Base-by-base conservation (phyloP, 2,888 invertebrate species). In the Dasysyrphus albostriatus region DNA sequence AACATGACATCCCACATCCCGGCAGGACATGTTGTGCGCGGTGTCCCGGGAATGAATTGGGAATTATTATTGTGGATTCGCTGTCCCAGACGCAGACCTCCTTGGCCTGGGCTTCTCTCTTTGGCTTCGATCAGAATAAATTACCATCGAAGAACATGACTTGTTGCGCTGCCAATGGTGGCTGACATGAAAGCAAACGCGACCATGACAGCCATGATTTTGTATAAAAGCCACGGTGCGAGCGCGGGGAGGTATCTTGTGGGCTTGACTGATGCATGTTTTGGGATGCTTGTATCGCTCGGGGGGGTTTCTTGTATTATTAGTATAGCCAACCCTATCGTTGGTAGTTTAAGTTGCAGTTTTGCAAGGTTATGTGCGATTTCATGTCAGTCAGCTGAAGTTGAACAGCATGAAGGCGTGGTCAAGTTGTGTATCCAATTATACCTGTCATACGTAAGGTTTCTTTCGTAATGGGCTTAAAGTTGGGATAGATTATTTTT, bases 151-250 rank as follows among this genome's bases (percentile, higher is more conserved):
- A 72, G 75, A 72, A 83, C 87, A 87, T 79, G 82, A 83, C 87
- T 87, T 83, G 82, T 87, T 87, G 76, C 87, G 74, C 79, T 78
- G 72, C 87, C 87, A 87, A 75, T 87, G 70, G 83, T 87, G 78
- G 74, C 83, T 75, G 83, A 87, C 83, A 87, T 82, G 78, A 82
- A 85, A 73, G 74, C 85, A 70, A 87, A 82, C 82, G 78, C 82
- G 69, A 85, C 73, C 76, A 81, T 54, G 59, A 77, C 76, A 83
- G 63, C 65, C 4, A 42, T 54, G 47, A 58, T 58, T 73, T 47
- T 67, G 37, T 75, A 65, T 16, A 37, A 67, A 24, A 19, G 32
- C 29, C 32, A n/a, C n/a, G 54, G 47, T 44, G 61, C 44, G 29
- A n/a, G 24, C 32, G 32, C 1, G n/a, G 24, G 54, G n/a, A 49